These are phyloP conservation scores for Eupeodes corollae DNA, from an alignment of 1,140 invertebrate genomes.

Conservation along the genomic window DNA sequence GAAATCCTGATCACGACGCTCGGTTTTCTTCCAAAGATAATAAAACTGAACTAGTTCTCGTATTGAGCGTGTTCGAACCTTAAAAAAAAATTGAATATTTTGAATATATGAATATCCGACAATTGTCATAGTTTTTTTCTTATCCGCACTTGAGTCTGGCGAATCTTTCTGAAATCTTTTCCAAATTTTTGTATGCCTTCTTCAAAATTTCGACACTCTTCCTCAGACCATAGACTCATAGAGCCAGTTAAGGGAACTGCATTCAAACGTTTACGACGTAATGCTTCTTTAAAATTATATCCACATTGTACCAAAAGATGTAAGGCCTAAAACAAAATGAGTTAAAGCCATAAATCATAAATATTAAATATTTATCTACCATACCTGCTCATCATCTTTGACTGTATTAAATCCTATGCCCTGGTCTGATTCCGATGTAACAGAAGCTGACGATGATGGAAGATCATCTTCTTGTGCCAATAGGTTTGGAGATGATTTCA, in stretches of 20 bases:
- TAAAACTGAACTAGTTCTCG: conserved; percentile 96
- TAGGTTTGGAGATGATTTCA: conserved; percentile 4
- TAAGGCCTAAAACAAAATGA: conserved; percentile 44
- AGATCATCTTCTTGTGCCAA: conserved; percentile 32
- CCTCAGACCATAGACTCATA: conserved; percentile 89
- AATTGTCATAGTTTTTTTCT: neutral
- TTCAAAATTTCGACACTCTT: conserved; percentile 95
- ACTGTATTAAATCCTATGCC: conserved; percentile 50
- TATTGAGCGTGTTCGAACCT: conserved; percentile 81
- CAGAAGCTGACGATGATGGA: conserved; percentile 54
- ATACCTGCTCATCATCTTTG: conserved; percentile 78
- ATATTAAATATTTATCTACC: neutral
- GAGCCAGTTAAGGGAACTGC: conserved; percentile 56
- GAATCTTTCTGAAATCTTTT: conserved; percentile 92
- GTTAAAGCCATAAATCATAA: neutral
- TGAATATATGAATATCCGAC: too few species aligned
- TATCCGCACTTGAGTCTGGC: conserved; percentile 73
- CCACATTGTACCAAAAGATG: conserved; percentile 88
- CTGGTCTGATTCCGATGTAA: too few species aligned
- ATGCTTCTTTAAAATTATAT: conserved; percentile 86
- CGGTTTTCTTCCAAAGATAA: conserved; percentile 98
- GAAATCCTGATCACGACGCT: conserved; percentile 70
- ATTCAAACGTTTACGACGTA: conserved; percentile 72
- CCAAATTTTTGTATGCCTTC: conserved; percentile 83
- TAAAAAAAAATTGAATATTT: too few species aligned